Evolutionary conservation across 2,113 vertebrate species (phyloP).

Genomic region (Xenus cinereus): DNA sequence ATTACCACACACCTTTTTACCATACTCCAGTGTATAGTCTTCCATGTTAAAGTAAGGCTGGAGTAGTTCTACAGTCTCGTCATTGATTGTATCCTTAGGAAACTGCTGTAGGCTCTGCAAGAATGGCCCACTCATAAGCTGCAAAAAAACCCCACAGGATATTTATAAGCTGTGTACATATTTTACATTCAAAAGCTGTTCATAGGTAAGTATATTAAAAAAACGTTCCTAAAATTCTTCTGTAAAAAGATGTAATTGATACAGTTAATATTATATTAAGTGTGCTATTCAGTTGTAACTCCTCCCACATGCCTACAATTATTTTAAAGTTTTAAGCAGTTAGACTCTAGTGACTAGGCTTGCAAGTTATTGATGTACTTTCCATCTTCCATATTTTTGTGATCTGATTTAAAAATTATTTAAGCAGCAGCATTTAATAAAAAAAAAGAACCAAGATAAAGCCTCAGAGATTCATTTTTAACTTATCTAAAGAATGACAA

Average conservation of each 20-base stretch:
- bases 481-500: background rate
- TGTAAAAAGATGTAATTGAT: background rate
- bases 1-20: slow-evolving; percentile 80
- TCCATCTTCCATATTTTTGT: background rate
- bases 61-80: slow-evolving; percentile 78
- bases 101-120: slow-evolving; percentile 78
- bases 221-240: background rate
- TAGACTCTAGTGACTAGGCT: background rate
- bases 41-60: slow-evolving; percentile 82
- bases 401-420: background rate
- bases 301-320: background rate
- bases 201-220: background rate
- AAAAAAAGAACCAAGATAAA: background rate
- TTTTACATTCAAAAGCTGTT: background rate
- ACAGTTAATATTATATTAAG: background rate
- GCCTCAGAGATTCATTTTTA: background rate
- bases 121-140: slow-evolving; percentile 84
- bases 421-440: background rate
- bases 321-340: background rate
- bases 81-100: slow-evolving; percentile 79
- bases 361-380: background rate
- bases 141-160: background rate
- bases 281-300: background rate
- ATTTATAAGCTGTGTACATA: background rate
- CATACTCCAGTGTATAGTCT: slow-evolving; percentile 73